Evolutionary conservation across 2,113 vertebrate genomes (phyloP).

Genomic region (Mus musculus): DNA sequence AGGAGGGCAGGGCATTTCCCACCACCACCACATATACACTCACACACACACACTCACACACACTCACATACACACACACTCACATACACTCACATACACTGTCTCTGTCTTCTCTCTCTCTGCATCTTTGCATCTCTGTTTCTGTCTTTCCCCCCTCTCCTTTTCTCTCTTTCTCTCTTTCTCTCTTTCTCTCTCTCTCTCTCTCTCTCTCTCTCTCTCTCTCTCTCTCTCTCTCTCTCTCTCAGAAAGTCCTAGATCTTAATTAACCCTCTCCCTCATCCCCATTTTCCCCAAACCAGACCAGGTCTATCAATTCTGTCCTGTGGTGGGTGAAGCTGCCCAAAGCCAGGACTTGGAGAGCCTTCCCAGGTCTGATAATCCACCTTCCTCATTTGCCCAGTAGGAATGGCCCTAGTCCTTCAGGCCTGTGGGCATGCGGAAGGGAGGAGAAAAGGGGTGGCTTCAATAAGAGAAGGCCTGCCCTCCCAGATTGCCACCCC

Average conservation of each 20-base stretch:
- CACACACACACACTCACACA: not conserved
- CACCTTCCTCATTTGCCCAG: not conserved
- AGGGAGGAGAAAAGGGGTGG: not conserved
- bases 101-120: too few relatives aligned
- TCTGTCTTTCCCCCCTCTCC: too few relatives aligned
- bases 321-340: not conserved
- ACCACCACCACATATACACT: not conserved
- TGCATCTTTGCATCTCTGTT: too few relatives aligned
- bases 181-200: too few relatives aligned
- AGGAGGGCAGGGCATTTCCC: conserved; percentile 40
- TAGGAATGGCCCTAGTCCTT: not conserved
- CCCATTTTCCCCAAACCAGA: not conserved
- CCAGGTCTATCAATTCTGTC: conserved; percentile 33
- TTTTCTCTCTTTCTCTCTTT: too few relatives aligned
- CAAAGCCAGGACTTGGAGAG: not conserved
- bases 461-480: conserved; percentile 3
- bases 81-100: too few relatives aligned
- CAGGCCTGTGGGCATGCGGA: not conserved
- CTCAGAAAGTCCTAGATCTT: too few relatives aligned
- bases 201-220: too few relatives aligned
- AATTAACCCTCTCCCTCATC: too few relatives aligned
- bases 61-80: too few relatives aligned
- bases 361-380: not conserved
- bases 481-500: not conserved
- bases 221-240: too few relatives aligned